Evolutionary conservation across 2,888 invertebrate species (phyloP).

Genomic region (Ormia ochracea): DNA sequence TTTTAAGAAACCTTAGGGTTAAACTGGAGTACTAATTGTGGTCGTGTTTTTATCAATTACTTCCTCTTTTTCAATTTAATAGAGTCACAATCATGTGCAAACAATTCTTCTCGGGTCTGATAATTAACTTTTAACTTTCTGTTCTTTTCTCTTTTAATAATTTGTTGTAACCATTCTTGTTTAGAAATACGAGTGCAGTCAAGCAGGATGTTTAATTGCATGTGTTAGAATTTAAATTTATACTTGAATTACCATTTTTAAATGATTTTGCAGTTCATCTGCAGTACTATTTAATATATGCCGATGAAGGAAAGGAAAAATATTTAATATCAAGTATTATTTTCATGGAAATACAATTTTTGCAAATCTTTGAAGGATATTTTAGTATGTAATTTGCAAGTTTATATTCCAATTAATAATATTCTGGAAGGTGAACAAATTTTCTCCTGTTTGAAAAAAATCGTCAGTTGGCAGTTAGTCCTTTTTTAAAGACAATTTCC

Average conservation of each 20-base stretch:
- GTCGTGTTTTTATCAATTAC: background rate
- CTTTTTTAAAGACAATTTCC: too few species aligned
- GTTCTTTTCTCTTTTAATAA: background rate
- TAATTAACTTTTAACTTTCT: background rate
- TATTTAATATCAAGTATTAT: too few species aligned
- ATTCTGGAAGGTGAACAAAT: too few species aligned
- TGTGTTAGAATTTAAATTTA: background rate
- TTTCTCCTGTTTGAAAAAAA: too few species aligned
- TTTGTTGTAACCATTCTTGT: background rate
- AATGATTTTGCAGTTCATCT: background rate
- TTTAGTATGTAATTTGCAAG: too few species aligned
- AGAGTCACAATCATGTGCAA: background rate
- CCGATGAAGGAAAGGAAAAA: too few species aligned
- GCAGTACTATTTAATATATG: too few species aligned
- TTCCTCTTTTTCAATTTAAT: slow-evolving; percentile 23
- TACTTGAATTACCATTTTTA: background rate
- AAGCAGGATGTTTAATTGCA: background rate
- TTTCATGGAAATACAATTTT: too few species aligned
- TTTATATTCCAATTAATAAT: too few species aligned
- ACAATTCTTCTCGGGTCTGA: background rate
- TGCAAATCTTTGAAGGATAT: too few species aligned
- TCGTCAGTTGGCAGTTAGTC: too few species aligned
- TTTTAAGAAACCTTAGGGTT: too few species aligned
- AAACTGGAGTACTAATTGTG: background rate
- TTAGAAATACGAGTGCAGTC: background rate